Base-by-base conservation (phyloP, 2,888 invertebrate genomes). In the Ennomos fuscantarius region DNA sequence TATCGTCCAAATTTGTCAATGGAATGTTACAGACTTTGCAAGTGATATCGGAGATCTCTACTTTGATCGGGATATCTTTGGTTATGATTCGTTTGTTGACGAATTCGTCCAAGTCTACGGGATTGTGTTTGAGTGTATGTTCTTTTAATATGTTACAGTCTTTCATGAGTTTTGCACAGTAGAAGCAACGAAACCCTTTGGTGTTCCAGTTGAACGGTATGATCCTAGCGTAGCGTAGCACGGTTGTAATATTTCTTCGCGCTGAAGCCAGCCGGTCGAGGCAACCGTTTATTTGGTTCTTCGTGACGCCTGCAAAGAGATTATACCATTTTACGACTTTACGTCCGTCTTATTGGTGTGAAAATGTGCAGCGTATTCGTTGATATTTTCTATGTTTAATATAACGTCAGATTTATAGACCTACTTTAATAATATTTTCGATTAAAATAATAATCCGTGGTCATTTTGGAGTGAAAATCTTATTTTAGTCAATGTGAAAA, bases 121-220 rank as follows among this genome's bases (percentile, higher is more conserved):
- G 33, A 1, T 58, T 62, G 52, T 89, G 89, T 60, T 73, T 81
- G 0, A 51, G 10, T 0, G 80, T 82, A 36, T 87, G 87, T 13
- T 78, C 72, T 69, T 78, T 84, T 1, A 89, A 59, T 0, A 57
- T 42, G 0, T 78, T 76, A 42, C 81, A 81, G 54, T 88, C 82
- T 54, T 67, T 76, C 74, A 86, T 79, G 0, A 71, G 63, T 63
- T 84, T 84, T 1, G 69, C 62, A 69, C 89, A 89, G 71, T 81
- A 89, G 72, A 89, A 87, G 60, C 89, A 88, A 43, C 77, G 71
- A 65, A 76, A 87, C 0, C 87, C 87, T 55, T 76, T 79, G 0
- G 86, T 86, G 45, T 79, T 82, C 87, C 89, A 89, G 44, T 76
- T 77, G 70, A 89, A 89, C 0, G 88, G 89, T 0, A 80, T 52